Evolutionary conservation across 2,888 invertebrate species (phyloP).

Genomic region (Synergus gifuensis): DNA sequence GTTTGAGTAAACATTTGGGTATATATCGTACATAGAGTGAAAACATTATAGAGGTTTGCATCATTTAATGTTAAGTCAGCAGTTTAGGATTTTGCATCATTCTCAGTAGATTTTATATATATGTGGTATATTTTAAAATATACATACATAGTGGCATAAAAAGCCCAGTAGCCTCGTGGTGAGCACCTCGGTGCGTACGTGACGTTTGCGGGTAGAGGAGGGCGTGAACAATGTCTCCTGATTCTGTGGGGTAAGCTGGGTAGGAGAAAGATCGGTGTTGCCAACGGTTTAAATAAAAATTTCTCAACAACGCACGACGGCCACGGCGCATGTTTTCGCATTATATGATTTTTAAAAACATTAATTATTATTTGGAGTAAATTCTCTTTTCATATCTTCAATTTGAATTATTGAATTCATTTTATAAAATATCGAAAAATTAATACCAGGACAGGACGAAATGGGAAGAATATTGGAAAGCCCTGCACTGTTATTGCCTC

Average conservation of each 20-base stretch:
- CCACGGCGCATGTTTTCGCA: background rate
- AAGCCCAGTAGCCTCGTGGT: slow-evolving; percentile 29
- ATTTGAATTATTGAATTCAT: background rate
- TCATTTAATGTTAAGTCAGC: slow-evolving; percentile 32
- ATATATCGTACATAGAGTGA: background rate
- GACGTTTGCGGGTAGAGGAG: slow-evolving; percentile 58
- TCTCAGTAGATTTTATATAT: background rate
- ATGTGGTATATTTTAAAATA: background rate
- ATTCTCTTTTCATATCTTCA: too few species aligned
- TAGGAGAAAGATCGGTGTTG: slow-evolving; percentile 29
- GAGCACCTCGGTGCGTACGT: slow-evolving; percentile 65
- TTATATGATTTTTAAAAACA: background rate
- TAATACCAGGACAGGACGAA: too few species aligned
- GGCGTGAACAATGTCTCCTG: slow-evolving; percentile 67
- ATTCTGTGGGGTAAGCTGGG: slow-evolving; percentile 43
- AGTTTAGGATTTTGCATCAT: slow-evolving; percentile 29
- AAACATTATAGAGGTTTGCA: slow-evolving; percentile 8
- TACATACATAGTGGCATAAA: background rate
- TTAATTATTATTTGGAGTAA: background rate
- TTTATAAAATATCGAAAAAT: background rate
- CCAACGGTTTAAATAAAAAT: slow-evolving; percentile 14
- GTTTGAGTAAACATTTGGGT: background rate
- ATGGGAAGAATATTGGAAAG: too few species aligned
- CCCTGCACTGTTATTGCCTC: too few species aligned
- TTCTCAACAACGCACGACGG: background rate